phyloP scores from a whole-genome alignment of 2,888 invertebrate species.

The Callyntrura sp. region DNA sequence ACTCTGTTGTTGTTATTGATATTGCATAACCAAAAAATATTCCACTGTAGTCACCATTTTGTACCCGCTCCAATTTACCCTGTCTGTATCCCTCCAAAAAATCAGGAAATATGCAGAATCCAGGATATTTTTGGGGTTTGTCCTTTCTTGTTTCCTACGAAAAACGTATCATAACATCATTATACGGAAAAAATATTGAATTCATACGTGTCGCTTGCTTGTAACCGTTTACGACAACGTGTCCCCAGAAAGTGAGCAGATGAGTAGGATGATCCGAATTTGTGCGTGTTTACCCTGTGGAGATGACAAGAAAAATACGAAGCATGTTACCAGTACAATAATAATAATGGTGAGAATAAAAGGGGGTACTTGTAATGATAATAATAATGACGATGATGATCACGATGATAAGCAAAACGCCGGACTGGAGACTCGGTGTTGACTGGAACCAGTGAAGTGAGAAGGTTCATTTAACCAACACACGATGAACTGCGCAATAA shows the following conservation, averaged over 20 bases:
- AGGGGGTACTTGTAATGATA: constrained; percentile 71
- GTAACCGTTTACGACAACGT: not conserved
- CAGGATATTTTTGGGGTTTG: not conserved
- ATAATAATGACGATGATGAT: constrained; percentile 63
- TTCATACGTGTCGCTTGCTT: not conserved
- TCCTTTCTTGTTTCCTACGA: not conserved
- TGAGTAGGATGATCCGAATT: constrained; percentile 36
- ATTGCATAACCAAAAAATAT: constrained; percentile 24
- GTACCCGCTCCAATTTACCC: constrained; percentile 11
- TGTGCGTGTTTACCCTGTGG: constrained; percentile 57
- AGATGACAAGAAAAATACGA: constrained; percentile 67
- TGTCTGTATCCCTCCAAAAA: constrained; percentile 13
- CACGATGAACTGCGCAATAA: constrained; percentile 5
- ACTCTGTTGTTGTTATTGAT: not conserved
- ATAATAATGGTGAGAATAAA: constrained; percentile 70
- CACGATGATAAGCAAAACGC: constrained; percentile 51
- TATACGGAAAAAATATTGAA: constrained; percentile 13
- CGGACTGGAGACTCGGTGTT: constrained; percentile 27
- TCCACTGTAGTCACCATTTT: not conserved
- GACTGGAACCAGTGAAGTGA: constrained; percentile 56
- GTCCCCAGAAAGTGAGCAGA: not conserved
- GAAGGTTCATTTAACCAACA: constrained; percentile 47
- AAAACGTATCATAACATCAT: constrained; percentile 24
- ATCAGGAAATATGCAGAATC: not conserved
- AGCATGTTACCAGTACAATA: constrained; percentile 33